phyloP scores from a whole-genome alignment of 1,140 invertebrate genomes.

The Ceratosolen solmsi region DNA sequence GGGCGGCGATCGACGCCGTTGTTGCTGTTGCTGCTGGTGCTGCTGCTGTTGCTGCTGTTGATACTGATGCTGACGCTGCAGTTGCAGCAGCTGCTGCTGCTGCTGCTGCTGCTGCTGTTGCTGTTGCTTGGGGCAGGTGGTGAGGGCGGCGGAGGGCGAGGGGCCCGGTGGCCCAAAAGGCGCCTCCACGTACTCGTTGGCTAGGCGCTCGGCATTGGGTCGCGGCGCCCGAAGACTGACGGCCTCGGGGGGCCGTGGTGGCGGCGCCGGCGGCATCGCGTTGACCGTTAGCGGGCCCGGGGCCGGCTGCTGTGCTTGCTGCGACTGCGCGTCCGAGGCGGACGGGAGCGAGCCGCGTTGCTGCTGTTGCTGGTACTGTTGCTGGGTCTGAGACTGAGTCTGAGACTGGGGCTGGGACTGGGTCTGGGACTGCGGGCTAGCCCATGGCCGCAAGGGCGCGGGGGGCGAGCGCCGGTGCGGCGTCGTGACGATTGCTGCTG shows the following conservation, averaged over 20 bases:
- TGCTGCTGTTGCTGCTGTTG: conserved; percentile 45
- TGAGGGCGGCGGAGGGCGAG: conserved; percentile 38
- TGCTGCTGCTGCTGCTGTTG: conserved; percentile 61
- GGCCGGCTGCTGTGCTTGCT: conserved; percentile 50
- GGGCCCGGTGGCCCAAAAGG: conserved; percentile 74
- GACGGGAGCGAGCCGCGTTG: conserved; percentile 38
- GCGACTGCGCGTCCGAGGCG: conserved; percentile 41
- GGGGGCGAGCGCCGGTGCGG: conserved; percentile 40
- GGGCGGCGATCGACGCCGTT: conserved; percentile 55
- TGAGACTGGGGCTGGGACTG: neutral
- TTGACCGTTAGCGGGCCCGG: conserved; percentile 50
- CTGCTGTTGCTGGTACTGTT: conserved; percentile 26
- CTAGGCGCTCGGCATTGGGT: conserved; percentile 83
- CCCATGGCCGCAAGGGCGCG: conserved; percentile 31
- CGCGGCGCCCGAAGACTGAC: conserved; percentile 83
- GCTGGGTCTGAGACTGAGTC: conserved; percentile 18
- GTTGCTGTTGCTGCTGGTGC: conserved; percentile 35
- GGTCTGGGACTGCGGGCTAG: conserved; percentile 30
- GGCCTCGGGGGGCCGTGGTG: conserved; percentile 58
- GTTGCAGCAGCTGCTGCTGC: conserved; percentile 11
- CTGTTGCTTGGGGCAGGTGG: conserved; percentile 61
- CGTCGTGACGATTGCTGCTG: conserved; percentile 14
- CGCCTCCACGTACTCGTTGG: conserved; percentile 90
- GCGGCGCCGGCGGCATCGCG: conserved; percentile 63
- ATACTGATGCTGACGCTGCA: conserved; percentile 52